These are phyloP conservation scores for Hedychridium roseum DNA, from an alignment of 2,888 invertebrate species.

Conservation along the genomic window DNA sequence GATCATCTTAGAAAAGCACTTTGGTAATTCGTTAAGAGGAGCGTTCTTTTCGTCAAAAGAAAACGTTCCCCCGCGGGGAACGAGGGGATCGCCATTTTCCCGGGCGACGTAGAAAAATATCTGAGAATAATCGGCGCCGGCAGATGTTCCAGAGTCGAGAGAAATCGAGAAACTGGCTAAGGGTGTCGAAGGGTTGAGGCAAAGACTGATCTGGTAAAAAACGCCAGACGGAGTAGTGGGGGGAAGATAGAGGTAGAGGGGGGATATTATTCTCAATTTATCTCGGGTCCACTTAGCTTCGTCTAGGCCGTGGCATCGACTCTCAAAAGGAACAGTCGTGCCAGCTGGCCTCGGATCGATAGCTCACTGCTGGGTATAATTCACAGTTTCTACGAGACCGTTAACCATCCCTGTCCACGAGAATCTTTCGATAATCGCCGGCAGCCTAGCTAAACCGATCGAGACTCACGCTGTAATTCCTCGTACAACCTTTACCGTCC, in stretches of 20 bases:
- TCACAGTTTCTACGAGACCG: no score
- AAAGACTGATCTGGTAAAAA: conserved; percentile 30
- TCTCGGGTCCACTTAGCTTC: conserved; percentile 32
- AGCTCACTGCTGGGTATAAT: conserved; percentile 8
- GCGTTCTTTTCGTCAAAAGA: no score
- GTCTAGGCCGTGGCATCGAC: conserved; percentile 26
- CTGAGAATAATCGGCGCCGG: conserved; percentile 34
- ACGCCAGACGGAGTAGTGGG: conserved; percentile 12
- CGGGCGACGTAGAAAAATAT: conserved; percentile 25
- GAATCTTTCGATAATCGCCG: no score
- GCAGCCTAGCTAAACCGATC: no score
- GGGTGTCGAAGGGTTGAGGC: conserved; percentile 8
- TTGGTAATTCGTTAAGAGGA: no score
- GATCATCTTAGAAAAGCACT: no score
- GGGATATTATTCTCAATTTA: conserved; percentile 44
- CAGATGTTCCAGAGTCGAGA: conserved; percentile 32
- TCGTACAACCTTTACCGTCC: no score
- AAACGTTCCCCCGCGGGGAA: no score
- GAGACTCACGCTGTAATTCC: no score
- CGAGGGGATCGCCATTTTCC: no score
- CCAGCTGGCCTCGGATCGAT: conserved; percentile 32
- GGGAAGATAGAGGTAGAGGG: conserved; percentile 7
- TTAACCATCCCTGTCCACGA: no score
- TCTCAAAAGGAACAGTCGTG: conserved; percentile 36
- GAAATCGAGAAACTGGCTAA: not conserved